Evolutionary conservation across 2,888 invertebrate genomes (phyloP), one percentile per base, ranked within the genome.

Genomic region (Lomographa bimaculata): DNA sequence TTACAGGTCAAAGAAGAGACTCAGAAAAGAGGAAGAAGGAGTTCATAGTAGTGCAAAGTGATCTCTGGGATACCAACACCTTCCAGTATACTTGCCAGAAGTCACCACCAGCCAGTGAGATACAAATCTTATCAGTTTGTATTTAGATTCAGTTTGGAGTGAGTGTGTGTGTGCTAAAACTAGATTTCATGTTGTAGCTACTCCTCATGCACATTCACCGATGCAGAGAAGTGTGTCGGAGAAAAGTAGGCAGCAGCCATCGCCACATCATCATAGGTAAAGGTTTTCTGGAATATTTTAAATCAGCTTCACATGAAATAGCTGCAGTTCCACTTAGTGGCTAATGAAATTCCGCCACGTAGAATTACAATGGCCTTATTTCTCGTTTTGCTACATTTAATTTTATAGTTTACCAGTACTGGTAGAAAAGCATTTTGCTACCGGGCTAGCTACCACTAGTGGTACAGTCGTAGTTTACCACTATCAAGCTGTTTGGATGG

Each of bases 151-250:
- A n/a, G n/a, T n/a, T n/a, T n/a, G n/a, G n/a, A n/a, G n/a, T n/a
- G n/a, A n/a, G n/a, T n/a, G n/a, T n/a, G n/a, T 4, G 4, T 14
- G 14, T 14, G 14, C 14, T 14, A 3, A 3, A 14, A 14, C 4
- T 14, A 3, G 2, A 14, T 14, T 4, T 3, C 14, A 14, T 14
- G 3, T 20, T 34, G 17, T 16, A 44, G 43, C 41, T 26, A 35
- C 50, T 21, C 25, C 50, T 37, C 55, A 69, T 4, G 71, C 89
- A 90, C 86, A 89, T 41, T 71, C 86, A 7, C 91, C 92, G 0
- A 92, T 92, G 75, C 92, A 92, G 61, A 83, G 92, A 46, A 92
- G 92, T 50, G 92, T 92, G 0, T 92, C 92, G 1, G 92, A 92
- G 64, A 92, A 92, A 61, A 92, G 90, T 65, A 71, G 87, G n/a